A percentile compares a stretch with the other conserved stretches of the same genome.
Evolutionary conservation across 2,888 invertebrate genomes (phyloP).

Genomic region (Bugulina stolonifera): DNA sequence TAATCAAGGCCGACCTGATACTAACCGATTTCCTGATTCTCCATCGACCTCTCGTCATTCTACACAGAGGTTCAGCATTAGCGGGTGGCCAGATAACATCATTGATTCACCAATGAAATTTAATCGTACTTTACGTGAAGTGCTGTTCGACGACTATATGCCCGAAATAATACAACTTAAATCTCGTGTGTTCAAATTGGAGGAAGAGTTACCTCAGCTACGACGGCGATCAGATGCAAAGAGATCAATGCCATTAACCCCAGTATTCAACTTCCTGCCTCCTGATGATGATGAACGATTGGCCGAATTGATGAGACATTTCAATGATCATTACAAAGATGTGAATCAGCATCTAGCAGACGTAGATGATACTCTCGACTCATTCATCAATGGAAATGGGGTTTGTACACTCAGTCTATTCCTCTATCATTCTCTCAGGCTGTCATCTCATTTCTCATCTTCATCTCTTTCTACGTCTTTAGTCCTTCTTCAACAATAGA

Average conservation of each 20-base stretch:
- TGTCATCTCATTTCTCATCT: too few species aligned
- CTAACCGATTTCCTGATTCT: too few species aligned
- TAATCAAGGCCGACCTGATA: too few species aligned
- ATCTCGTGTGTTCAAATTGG: constrained; percentile 4
- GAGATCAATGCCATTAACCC: background rate
- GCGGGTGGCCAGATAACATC: background rate
- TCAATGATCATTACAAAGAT: background rate
- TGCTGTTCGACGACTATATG: constrained; percentile 25
- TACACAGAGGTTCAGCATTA: background rate
- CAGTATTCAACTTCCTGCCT: background rate
- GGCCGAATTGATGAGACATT: background rate
- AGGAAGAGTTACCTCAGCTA: background rate
- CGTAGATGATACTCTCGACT: background rate
- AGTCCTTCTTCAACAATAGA: too few species aligned
- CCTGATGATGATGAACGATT: background rate
- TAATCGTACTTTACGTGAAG: constrained; percentile 8
- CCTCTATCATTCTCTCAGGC: too few species aligned
- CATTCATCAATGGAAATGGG: background rate
- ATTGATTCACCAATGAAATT: background rate
- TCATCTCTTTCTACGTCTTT: too few species aligned
- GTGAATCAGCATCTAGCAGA: background rate
- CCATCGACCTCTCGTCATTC: background rate
- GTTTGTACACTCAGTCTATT: background rate
- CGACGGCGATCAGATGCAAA: background rate
- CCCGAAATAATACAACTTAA: background rate